These are phyloP conservation scores for Strix aluco DNA, from an alignment of 2,113 vertebrate genomes.

Conservation along the genomic window DNA sequence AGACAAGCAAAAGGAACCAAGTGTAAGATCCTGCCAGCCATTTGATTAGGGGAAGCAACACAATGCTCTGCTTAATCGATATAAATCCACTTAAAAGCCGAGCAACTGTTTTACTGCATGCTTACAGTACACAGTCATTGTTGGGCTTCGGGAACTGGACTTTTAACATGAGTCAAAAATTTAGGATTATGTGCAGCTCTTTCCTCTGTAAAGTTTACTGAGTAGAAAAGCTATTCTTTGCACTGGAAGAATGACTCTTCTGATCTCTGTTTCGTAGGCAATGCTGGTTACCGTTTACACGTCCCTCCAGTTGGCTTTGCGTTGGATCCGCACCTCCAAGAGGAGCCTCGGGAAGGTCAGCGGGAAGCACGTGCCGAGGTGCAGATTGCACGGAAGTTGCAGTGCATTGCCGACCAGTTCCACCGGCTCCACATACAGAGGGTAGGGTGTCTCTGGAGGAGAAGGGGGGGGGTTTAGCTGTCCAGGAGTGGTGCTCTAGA, in stretches of 20 bases:
- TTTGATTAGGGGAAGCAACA: not conserved
- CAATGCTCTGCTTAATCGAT: not conserved
- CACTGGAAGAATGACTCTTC: not conserved
- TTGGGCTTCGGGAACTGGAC: not conserved
- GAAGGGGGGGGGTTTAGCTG: not conserved
- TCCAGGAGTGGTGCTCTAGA: not conserved
- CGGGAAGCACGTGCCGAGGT: slow-evolving; percentile 76
- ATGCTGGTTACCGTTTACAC: slow-evolving; percentile 82
- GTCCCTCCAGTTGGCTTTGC: slow-evolving; percentile 71
- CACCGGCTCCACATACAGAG: slow-evolving; percentile 82
- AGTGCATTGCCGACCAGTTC: slow-evolving; percentile 84
- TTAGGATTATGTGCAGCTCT: not conserved
- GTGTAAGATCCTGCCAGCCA: not conserved
- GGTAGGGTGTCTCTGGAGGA: slow-evolving; percentile 69
- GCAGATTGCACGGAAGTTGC: slow-evolving; percentile 81
- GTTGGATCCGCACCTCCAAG: slow-evolving; percentile 64
- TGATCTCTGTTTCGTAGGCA: slow-evolving; percentile 69
- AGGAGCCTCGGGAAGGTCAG: slow-evolving; percentile 70
- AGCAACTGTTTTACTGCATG: not conserved
- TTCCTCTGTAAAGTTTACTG: not conserved
- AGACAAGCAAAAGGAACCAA: not conserved
- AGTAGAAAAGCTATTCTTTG: not conserved
- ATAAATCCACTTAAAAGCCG: not conserved
- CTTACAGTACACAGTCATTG: not conserved
- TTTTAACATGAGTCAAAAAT: not conserved